These are phyloP conservation scores for Intellagama lesueurii DNA, from an alignment of 2,797 vertebrate genomes.

Conservation along the genomic window DNA sequence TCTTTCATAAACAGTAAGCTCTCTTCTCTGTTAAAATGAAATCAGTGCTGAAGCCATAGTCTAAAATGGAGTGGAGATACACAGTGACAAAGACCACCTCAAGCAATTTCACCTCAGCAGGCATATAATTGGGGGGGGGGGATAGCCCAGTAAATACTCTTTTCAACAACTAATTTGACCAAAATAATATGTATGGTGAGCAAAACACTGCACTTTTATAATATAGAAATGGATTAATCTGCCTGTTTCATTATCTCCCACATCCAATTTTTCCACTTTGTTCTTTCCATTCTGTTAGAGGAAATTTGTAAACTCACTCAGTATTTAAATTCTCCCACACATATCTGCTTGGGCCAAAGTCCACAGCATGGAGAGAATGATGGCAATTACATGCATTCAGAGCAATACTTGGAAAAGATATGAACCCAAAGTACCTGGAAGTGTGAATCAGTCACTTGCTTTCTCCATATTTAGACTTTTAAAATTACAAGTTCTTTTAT, in stretches of 20 bases:
- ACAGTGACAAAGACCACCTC: background rate
- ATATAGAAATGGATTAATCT: background rate
- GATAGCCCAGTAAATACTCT: background rate
- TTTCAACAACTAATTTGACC: background rate
- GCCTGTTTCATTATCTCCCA: background rate
- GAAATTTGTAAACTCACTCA: too few species aligned
- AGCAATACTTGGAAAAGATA: background rate
- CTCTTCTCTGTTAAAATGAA: background rate
- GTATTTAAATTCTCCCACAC: background rate
- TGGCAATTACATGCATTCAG: background rate
- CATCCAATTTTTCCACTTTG: background rate
- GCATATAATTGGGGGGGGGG: background rate
- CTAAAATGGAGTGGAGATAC: background rate
- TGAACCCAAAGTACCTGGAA: background rate
- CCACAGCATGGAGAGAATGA: background rate
- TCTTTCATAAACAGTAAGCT: conserved; percentile 3
- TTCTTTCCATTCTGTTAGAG: too few species aligned
- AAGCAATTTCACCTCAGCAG: conserved; percentile 16
- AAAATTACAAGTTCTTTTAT: too few species aligned
- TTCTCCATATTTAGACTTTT: too few species aligned
- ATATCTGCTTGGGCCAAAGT: background rate
- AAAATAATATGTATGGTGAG: background rate
- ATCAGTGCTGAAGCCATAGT: background rate
- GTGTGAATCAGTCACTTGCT: too few species aligned
- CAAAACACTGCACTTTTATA: background rate